Evolutionary conservation across 2,113 vertebrate species (phyloP).

Genomic region (Bettongia penicillata): DNA sequence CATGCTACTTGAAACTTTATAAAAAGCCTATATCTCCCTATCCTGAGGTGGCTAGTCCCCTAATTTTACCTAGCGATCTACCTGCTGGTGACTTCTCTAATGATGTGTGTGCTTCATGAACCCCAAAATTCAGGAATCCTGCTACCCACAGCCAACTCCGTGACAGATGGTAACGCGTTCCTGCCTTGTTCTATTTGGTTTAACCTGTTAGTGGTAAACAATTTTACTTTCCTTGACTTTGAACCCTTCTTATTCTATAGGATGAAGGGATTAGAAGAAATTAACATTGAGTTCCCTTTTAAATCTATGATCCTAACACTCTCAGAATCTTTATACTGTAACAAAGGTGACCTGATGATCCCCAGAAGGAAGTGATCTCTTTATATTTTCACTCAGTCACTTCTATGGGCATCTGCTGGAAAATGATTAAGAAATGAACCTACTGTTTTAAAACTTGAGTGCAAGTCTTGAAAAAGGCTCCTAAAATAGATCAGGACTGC

Average conservation of each 20-base stretch:
- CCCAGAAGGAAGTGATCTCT: not conserved
- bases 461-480: not conserved
- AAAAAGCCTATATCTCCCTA: not conserved
- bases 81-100: not conserved
- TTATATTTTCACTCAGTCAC: not conserved
- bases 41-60: not conserved
- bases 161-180: not conserved
- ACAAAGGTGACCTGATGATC: not conserved
- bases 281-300: not conserved
- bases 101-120: not conserved
- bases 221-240: not conserved
- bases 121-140: not conserved
- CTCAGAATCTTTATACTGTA: not conserved
- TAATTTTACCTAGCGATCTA: not conserved
- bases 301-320: not conserved
- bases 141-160: not conserved
- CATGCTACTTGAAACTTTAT: not conserved
- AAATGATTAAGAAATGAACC: not conserved
- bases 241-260: not conserved
- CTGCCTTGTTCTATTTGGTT: not conserved
- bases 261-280: not conserved
- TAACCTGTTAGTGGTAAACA: not conserved
- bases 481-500: not conserved
- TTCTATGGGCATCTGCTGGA: not conserved
- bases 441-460: not conserved